These are phyloP conservation scores for Caenorhabditis uteleia DNA, from an alignment of 2,888 invertebrate genomes.

Conservation along the genomic window DNA sequence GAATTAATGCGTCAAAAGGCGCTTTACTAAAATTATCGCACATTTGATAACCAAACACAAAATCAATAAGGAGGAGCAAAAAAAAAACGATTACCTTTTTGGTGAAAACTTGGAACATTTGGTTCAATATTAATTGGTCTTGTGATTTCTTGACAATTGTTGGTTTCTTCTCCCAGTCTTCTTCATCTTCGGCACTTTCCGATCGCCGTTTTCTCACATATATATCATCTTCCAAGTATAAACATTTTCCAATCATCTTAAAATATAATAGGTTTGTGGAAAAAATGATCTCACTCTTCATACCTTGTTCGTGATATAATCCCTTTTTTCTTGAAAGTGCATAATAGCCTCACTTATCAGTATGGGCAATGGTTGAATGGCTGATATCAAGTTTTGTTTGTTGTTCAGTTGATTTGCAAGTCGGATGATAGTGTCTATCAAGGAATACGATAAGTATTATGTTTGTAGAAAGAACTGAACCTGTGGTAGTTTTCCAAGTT, in stretches of 20 bases:
- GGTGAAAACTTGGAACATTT: constrained; percentile 29
- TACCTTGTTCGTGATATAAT: constrained; percentile 33
- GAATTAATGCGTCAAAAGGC: too few species aligned
- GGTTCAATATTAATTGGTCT: constrained; percentile 29
- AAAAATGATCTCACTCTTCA: background rate
- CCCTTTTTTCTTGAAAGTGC: constrained; percentile 32
- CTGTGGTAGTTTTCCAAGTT: constrained; percentile 24
- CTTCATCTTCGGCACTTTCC: constrained; percentile 16
- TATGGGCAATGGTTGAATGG: constrained; percentile 25
- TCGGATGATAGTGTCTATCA: constrained; percentile 21
- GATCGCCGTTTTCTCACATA: too few species aligned
- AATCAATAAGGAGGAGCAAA: constrained; percentile 4
- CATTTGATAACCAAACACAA: background rate
- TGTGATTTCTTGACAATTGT: constrained; percentile 4
- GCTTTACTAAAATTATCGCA: background rate
- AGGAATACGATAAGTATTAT: background rate
- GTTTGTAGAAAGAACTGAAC: constrained; percentile 1
- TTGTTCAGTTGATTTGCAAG: constrained; percentile 22
- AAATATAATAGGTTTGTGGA: background rate
- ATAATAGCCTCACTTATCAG: constrained; percentile 39
- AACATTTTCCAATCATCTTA: constrained; percentile 14
- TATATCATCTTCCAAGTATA: background rate
- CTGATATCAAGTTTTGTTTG: constrained; percentile 24
- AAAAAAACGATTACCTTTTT: constrained; percentile 21
- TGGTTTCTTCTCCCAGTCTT: constrained; percentile 7